Base-by-base conservation (phyloP, 2,888 invertebrate genomes). In the Epicampocera succincta region DNA sequence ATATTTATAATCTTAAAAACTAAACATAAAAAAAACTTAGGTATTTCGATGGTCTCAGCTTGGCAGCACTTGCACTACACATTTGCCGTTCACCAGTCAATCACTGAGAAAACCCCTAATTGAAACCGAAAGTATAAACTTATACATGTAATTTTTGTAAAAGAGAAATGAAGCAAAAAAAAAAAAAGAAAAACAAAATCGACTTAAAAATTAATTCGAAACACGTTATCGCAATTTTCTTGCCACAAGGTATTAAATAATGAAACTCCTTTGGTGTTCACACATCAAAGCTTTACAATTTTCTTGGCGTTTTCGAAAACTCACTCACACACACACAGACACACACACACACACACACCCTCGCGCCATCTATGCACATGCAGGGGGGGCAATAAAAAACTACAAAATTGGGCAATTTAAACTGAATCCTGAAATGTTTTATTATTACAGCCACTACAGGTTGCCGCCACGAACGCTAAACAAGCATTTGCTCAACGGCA, bases 211-310 rank as follows among this genome's bases (percentile, higher is more conserved):
- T 89, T 89, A 89, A 89, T 89, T 89, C 89, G 84, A 87, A 87
- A 88, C 89, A 89, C 89, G 89, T 89, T 88, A 89, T 86, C 86
- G 87, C 88, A 89, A 89, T 89, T 89, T 89, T 88, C 80, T 78
- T 84, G 76, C 83, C 73, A 81, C 81, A 83, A 74, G 83, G 69
- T 77, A 77, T 76, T 65, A 80, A 65, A 77, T 72, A 73, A 80
- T 74, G 73, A 73, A 80, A 80, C 80, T 82, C 73, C 81, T 79
- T 79, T 77, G 76, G 80, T 83, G 84, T 83, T 84, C 84, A 82
- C 84, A 84, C 83, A 84, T 84, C 84, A 84, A 84, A 84, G 84
- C 84, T 68, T 79, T 84, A 77, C 81, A 84, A 84, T 84, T 81
- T 78, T 76, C 61, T 61, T 80, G 65, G 56, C 72, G 71, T 69